Percentiles rank a stretch among this genome's conserved stretches.
Evolutionary conservation across 2,888 invertebrate species (phyloP).

Genomic region (Drosophila peninsularis): DNA sequence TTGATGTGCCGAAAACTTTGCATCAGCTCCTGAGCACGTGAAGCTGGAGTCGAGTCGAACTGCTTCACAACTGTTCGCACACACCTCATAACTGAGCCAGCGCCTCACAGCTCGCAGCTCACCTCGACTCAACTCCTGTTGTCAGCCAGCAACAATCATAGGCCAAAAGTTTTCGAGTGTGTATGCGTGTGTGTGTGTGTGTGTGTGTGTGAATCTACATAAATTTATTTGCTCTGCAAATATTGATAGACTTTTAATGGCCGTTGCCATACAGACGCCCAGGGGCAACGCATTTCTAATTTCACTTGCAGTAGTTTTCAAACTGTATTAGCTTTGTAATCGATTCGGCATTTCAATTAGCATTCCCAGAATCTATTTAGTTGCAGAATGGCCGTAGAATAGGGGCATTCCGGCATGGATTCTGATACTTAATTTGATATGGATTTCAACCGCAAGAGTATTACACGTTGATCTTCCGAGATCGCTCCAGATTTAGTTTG

Average conservation of each 20-base stretch:
- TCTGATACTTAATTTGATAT: too few species aligned
- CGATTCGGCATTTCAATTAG: constrained; percentile 12
- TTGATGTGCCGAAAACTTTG: constrained; percentile 57
- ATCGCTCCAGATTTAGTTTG: too few species aligned
- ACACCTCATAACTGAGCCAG: constrained; percentile 23
- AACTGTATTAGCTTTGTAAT: constrained; percentile 2
- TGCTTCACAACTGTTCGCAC: constrained; percentile 39
- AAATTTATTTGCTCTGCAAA: constrained; percentile 43
- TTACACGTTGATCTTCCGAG: too few species aligned
- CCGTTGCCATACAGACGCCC: constrained; percentile 29
- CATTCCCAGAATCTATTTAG: background rate
- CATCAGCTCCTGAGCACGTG: constrained; percentile 29
- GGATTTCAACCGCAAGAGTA: too few species aligned
- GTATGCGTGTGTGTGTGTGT: background rate
- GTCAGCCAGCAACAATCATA: constrained; percentile 18
- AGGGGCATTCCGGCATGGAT: too few species aligned
- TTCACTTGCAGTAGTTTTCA: constrained; percentile 1
- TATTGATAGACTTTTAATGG: constrained; percentile 59
- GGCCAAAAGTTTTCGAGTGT: constrained; percentile 16
- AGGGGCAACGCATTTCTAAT: constrained; percentile 12
- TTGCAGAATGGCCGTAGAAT: too few species aligned
- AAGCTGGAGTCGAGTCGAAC: constrained; percentile 18
- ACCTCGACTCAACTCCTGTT: background rate
- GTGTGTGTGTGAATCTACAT: constrained; percentile 37
- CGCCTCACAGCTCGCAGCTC: constrained; percentile 12